Base-by-base conservation (phyloP, 1,140 invertebrate species). In the Limonius californicus region DNA sequence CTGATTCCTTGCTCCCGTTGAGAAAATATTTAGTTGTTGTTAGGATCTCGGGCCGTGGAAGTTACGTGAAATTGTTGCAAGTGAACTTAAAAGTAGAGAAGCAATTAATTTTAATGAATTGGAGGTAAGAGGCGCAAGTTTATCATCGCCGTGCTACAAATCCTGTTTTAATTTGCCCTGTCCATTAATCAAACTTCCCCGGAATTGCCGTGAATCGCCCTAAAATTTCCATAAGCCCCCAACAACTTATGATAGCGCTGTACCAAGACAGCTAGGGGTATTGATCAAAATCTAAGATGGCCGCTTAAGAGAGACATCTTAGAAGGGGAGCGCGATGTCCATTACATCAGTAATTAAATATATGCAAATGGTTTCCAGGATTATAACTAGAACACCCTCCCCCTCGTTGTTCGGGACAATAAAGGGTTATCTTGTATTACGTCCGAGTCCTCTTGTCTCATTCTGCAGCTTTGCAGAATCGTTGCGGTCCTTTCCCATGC, bases 301-400 rank as follows among this genome's bases (percentile, higher is more conserved):
- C 68, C 45, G 63, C 23, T 30, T 47, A 65, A 61, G 59, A 55
- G 59, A 63, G 64, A 65, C 57, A 62, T 68, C 68, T 68, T 65
- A 69, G 53, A 21, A 42, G 18, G 30, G 27, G 59, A 54, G 58
- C 53, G 59, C 30, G 43, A 59, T 58, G 58, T 59, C 63, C 61
- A 65, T 65, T 62, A 61, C 60, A 60, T 14, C 57, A 59, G 61
- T 70, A 68, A 70, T 70, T 65, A 70, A 70, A 70, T 70, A 66
- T 70, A 70, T 70, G 68, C 61, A 70, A 70, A 70, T 70, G 66
- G 55, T 68, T 68, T 70, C 63, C 54, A 56, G 63, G 63, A 64
- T 65, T 68, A 68, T 61, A 54, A 64, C 63, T 57, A 61, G 35
- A 16, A 21, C 35, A 57, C 54, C 53, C 23, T 23, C 57, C 39